Base-by-base conservation (phyloP, 2,888 invertebrate species). In the Hedya salicella region DNA sequence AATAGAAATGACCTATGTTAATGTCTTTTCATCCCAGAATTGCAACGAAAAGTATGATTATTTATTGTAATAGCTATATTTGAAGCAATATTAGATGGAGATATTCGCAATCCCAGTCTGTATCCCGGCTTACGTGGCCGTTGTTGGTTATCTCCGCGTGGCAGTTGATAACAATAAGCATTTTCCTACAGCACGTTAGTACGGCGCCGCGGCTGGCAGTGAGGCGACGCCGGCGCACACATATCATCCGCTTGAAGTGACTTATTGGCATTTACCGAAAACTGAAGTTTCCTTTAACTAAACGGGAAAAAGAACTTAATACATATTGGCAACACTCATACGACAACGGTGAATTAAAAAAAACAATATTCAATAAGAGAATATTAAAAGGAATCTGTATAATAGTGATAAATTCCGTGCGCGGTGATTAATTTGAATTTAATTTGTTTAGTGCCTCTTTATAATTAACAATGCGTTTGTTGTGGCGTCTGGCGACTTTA, bases 391-490 rank as follows among this genome's bases (percentile, higher is more conserved):
- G 5, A 0, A 25, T 25, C 14, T 44, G 36, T 1, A 36, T 36
- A 11, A n/a, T n/a, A 36, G 36, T 36, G 36, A 9, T 1, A 11
- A 36, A 36, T 36, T 36, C 11, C 36, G 36, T 11, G 36, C 6
- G 40, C 17, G 30, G 48, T 42, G 40, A 59, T 67, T 13, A 19
- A 21, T 32, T 48, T 67, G 50, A 17, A 30, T 30, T 30, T 30
- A 21, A 11, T 4, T 25, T 13, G 13, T 16, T 32, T 56, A 21
- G 32, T 36, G 8, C 13, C 46, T 36, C 3, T 40, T 19, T 25
- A 42, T n/a, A 13, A 13, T 36, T 6, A 42, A 48, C 6, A 68
- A 88, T 88, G 88, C 85, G 84, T 70, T 71, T 76, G 67, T 52
- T 77, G 9, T 65, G 79, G 17, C 84, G 87, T 59, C 75, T 83